Evolutionary conservation across 1,140 invertebrate genomes (phyloP).

Genomic region (Papilio xuthus): DNA sequence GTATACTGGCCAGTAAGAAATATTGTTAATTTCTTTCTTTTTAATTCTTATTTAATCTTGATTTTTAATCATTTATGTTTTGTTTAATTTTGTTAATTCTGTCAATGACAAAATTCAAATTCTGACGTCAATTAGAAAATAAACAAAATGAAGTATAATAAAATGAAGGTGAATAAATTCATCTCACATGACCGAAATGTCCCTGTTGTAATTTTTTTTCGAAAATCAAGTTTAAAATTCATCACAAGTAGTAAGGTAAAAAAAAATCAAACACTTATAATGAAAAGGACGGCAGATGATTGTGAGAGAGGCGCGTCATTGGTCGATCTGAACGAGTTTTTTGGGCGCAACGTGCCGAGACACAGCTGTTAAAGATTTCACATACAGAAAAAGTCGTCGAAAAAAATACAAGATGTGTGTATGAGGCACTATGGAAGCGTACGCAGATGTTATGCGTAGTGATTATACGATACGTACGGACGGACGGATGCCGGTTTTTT

Average conservation of each 20-base stretch:
- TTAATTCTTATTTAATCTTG: too few relatives aligned
- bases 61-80: too few relatives aligned
- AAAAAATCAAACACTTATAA: slow-evolving; percentile 14
- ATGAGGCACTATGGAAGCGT: slow-evolving; percentile 15
- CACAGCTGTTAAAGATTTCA: slow-evolving; percentile 30
- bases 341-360: slow-evolving; percentile 8
- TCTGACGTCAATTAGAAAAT: too few relatives aligned
- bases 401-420: slow-evolving; percentile 10
- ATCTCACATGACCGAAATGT: too few relatives aligned
- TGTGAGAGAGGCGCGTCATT: neutral
- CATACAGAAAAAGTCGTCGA: slow-evolving; percentile 13
- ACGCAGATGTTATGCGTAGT: slow-evolving; percentile 24
- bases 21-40: too few relatives aligned
- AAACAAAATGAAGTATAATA: too few relatives aligned
- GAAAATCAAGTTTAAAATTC: neutral
- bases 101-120: too few relatives aligned
- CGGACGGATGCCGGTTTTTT: slow-evolving; percentile 26
- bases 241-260: neutral
- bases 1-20: too few relatives aligned
- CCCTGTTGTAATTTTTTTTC: neutral
- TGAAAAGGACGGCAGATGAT: slow-evolving; percentile 13
- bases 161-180: too few relatives aligned
- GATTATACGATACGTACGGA: neutral
- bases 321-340: slow-evolving; percentile 24
- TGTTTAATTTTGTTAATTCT: too few relatives aligned